These are phyloP conservation scores for Branchellion lobata DNA, from an alignment of 2,888 invertebrate genomes.

Conservation along the genomic window DNA sequence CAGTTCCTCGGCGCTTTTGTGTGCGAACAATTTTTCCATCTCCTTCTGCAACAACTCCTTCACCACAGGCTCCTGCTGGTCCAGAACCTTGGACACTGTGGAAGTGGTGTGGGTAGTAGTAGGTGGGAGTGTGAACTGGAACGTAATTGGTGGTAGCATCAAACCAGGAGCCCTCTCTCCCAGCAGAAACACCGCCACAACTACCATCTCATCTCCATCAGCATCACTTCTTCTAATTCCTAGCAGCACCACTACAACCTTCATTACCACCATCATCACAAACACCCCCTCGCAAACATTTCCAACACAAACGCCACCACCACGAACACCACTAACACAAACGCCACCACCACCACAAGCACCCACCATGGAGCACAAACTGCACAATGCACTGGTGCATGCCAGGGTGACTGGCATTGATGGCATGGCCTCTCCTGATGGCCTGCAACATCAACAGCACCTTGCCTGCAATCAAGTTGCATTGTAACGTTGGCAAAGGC, in stretches of 20 bases:
- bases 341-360: background rate
- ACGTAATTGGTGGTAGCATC: too few species aligned
- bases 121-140: background rate
- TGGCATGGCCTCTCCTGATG: constrained; percentile 80
- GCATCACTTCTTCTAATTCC: too few species aligned
- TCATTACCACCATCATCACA: too few species aligned
- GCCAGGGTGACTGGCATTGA: constrained; percentile 75
- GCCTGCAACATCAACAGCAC: constrained; percentile 92
- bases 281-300: too few species aligned
- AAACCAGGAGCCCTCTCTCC: too few species aligned
- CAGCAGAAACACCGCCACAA: background rate
- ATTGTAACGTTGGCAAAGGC: too few species aligned
- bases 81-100: constrained; percentile 46
- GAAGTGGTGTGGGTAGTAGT: background rate
- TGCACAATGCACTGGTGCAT: constrained; percentile 83
- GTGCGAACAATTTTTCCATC: constrained; percentile 65
- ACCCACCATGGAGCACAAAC: constrained; percentile 67
- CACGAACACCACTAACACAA: background rate
- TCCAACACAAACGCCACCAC: background rate
- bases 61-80: constrained; percentile 55
- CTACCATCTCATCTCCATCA: background rate
- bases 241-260: too few species aligned
- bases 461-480: constrained; percentile 72
- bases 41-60: constrained; percentile 62
- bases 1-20: constrained; percentile 62